Conservation (phyloP, 2,888 invertebrate genomes). For the Aphidius colemani region DNA sequence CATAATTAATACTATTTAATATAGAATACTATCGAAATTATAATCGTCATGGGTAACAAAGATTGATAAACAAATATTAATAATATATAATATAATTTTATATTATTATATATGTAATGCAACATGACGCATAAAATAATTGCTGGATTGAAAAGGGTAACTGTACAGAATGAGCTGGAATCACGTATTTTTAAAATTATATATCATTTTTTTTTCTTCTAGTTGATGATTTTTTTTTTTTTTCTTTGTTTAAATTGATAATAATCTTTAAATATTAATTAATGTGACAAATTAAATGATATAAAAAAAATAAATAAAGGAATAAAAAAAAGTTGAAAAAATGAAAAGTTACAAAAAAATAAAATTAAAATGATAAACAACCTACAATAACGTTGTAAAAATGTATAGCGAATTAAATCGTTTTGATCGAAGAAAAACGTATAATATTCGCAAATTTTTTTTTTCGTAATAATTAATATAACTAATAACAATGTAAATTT, state of each 20-base stretch:
- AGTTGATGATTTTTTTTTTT: too few relatives aligned
- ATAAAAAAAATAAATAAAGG: too few relatives aligned
- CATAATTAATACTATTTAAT: conserved; percentile 51
- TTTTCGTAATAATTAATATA: conserved; percentile 27
- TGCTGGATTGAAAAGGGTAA: too few relatives aligned
- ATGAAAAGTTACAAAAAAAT: conserved; percentile 6
- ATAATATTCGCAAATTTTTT: conserved; percentile 31
- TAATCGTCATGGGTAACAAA: too few relatives aligned
- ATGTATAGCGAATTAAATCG: conserved; percentile 54
- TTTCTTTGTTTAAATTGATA: background rate
- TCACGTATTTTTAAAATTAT: too few relatives aligned
- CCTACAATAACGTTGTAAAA: conserved; percentile 53
- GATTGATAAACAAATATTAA: background rate
- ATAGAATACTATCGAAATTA: too few relatives aligned
- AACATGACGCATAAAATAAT: too few relatives aligned
- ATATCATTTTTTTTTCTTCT: too few relatives aligned
- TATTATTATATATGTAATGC: too few relatives aligned
- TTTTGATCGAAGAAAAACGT: conserved; percentile 39
- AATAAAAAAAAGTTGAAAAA: conserved; percentile 7
- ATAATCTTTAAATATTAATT: background rate
- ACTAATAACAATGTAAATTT: conserved; percentile 53
- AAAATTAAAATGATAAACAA: conserved; percentile 1
- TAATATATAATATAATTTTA: too few relatives aligned
- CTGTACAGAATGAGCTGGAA: too few relatives aligned
- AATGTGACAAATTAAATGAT: too few relatives aligned